phyloP scores from a whole-genome alignment of 2,888 invertebrate genomes.

The Rhorus exstirpatorius region DNA sequence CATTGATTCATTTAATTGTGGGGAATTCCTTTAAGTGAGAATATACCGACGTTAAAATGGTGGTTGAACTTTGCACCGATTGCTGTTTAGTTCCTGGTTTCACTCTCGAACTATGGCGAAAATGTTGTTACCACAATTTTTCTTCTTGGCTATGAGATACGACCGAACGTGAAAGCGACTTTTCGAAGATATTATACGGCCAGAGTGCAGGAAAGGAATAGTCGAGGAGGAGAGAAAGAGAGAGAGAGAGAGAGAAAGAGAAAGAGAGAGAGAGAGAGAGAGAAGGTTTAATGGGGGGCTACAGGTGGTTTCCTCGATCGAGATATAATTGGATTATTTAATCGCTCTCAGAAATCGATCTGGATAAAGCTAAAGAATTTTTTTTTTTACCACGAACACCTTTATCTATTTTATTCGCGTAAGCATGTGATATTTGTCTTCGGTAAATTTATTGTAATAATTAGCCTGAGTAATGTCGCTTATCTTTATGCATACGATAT shows the following conservation, averaged over 20 bases:
- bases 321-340: constrained; percentile 60
- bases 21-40: too few species aligned
- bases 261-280: not conserved
- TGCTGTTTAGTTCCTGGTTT: too few species aligned
- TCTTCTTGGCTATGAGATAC: constrained; percentile 6
- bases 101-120: not conserved
- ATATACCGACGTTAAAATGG: too few species aligned
- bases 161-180: constrained; percentile 18
- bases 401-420: too few species aligned
- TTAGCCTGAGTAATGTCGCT: too few species aligned
- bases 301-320: constrained; percentile 64
- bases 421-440: too few species aligned
- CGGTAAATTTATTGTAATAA: too few species aligned
- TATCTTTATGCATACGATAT: too few species aligned
- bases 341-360: constrained; percentile 41
- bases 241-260: not conserved
- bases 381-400: too few species aligned
- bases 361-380: constrained; percentile 6
- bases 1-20: too few species aligned
- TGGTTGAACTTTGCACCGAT: too few species aligned
- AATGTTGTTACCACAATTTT: constrained; percentile 37
- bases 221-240: constrained; percentile 11
- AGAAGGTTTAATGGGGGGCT: constrained; percentile 29
- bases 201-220: constrained; percentile 29
- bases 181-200: constrained; percentile 37